A percentile compares a stretch with the other conserved stretches of the same genome.
Conservation (phyloP, 2,797 vertebrate species). For the Rhinichthys osculus region DNA sequence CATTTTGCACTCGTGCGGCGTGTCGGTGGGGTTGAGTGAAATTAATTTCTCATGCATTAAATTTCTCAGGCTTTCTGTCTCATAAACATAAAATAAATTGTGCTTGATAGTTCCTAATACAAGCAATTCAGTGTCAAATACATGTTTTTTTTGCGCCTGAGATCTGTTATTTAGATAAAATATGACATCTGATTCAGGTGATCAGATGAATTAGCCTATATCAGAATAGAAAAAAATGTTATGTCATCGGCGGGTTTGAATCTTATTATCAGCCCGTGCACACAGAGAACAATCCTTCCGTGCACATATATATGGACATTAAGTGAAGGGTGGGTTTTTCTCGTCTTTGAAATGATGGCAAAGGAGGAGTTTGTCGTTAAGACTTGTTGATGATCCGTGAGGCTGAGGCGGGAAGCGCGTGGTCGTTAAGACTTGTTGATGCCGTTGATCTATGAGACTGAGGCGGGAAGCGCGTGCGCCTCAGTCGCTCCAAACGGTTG, state of each 20-base stretch:
- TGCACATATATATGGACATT: constrained; percentile 60
- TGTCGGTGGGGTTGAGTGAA: constrained; percentile 7
- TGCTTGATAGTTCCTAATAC: not conserved
- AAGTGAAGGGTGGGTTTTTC: constrained; percentile 56
- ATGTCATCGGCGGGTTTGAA: not conserved
- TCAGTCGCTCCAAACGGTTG: constrained; percentile 32
- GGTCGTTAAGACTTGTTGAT: constrained; percentile 80
- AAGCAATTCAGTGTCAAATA: not conserved
- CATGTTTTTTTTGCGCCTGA: not conserved
- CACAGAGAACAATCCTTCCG: constrained; percentile 52
- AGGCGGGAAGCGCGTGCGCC: constrained; percentile 59
- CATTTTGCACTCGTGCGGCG: not conserved
- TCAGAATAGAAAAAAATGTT: no score
- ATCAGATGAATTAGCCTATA: no score
- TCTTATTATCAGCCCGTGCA: constrained; percentile 54
- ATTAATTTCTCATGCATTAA: constrained; percentile 1
- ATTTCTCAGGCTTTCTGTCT: not conserved
- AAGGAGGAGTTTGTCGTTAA: constrained; percentile 67
- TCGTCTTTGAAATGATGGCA: constrained; percentile 61
- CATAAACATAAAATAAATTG: not conserved
- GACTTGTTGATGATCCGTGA: constrained; percentile 81
- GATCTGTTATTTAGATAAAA: not conserved
- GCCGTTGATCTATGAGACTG: constrained; percentile 64
- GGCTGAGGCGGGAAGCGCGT: constrained; percentile 60
- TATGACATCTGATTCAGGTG: no score